Conservation (phyloP, 2,888 invertebrate genomes). For the Nemapogon koenigi region DNA sequence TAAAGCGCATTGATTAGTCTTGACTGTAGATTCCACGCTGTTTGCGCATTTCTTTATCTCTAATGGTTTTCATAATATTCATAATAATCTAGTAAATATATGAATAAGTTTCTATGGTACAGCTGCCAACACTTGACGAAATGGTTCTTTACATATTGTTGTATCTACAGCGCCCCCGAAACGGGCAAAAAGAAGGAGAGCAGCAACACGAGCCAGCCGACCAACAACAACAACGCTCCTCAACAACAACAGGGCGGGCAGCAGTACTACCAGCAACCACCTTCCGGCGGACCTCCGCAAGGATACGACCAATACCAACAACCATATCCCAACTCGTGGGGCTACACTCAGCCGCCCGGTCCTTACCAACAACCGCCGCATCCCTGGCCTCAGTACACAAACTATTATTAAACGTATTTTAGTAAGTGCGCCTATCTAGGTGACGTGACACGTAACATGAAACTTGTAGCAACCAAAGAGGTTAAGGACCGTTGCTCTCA, state of each 20-base stretch:
- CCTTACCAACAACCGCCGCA: constrained; percentile 26
- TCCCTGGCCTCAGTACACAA: constrained; percentile 55
- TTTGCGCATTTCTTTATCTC: too few species aligned
- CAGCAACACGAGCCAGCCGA: constrained; percentile 15
- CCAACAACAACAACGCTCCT: constrained; percentile 18
- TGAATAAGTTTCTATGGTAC: too few species aligned
- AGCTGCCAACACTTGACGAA: too few species aligned
- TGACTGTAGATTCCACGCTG: too few species aligned
- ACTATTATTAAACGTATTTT: constrained; percentile 42
- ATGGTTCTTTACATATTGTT: background rate
- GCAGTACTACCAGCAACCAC: constrained; percentile 43
- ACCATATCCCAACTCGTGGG: constrained; percentile 32
- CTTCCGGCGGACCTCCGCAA: constrained; percentile 42
- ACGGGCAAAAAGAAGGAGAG: constrained; percentile 38
- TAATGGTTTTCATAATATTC: too few species aligned
- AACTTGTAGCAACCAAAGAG: too few species aligned
- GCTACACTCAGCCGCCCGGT: constrained; percentile 54
- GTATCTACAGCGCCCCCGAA: constrained; percentile 19
- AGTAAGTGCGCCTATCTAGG: background rate
- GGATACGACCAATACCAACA: constrained; percentile 54
- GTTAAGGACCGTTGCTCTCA: too few species aligned
- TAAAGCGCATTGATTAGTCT: too few species aligned
- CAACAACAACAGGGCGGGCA: constrained; percentile 1
- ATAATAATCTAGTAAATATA: too few species aligned
- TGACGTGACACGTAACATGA: too few species aligned